Percentiles rank a stretch among this genome's conserved stretches.
Evolutionary conservation across 2,888 invertebrate genomes (phyloP).

Genomic region (Eupeodes luniger): DNA sequence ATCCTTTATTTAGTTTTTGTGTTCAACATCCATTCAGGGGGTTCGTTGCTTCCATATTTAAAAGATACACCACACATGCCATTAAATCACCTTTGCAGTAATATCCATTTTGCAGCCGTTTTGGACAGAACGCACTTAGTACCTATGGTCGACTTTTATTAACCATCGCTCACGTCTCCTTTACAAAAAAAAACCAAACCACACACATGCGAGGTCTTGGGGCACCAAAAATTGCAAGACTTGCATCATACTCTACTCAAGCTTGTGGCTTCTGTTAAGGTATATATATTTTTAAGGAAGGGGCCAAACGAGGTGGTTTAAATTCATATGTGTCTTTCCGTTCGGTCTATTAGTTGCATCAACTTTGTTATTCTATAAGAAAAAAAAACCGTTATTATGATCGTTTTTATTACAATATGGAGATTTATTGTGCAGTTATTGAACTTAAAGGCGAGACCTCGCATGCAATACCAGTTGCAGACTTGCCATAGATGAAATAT

Average conservation of each 20-base stretch:
- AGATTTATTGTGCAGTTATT: constrained; percentile 35
- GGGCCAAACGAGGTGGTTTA: constrained; percentile 48
- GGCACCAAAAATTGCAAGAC: background rate
- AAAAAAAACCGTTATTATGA: constrained; percentile 42
- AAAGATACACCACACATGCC: constrained; percentile 50
- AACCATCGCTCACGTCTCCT: constrained; percentile 70
- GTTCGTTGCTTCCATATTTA: constrained; percentile 35
- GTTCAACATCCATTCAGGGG: constrained; percentile 2
- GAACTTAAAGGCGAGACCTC: constrained; percentile 12
- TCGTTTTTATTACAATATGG: constrained; percentile 21
- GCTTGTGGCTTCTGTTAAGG: constrained; percentile 52
- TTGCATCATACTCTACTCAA: background rate
- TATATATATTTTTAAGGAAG: background rate
- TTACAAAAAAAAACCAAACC: background rate
- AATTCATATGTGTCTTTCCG: constrained; percentile 35
- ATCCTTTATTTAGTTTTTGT: background rate
- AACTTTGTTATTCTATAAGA: constrained; percentile 50
- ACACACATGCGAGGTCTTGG: background rate
- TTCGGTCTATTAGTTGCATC: constrained; percentile 50
- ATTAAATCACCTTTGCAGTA: constrained; percentile 70
- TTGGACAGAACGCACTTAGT: constrained; percentile 58
- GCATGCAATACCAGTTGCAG: background rate
- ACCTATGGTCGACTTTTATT: constrained; percentile 2
- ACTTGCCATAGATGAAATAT: too few species aligned
- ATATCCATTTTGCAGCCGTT: constrained; percentile 53